Base-by-base conservation (phyloP, 2,113 vertebrate genomes). In the Cebus imitator region DNA sequence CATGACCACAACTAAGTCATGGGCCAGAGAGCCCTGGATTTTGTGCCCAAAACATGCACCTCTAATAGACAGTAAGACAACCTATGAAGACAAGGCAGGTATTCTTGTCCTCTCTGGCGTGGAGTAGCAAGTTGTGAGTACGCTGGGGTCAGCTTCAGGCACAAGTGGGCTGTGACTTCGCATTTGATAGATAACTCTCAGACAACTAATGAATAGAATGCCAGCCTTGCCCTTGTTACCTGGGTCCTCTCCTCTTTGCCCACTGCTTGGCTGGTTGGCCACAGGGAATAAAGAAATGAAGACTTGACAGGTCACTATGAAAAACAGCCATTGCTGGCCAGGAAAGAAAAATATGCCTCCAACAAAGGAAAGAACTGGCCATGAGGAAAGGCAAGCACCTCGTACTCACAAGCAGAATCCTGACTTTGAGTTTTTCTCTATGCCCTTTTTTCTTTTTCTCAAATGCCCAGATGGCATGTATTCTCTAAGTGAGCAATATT, bases 401-500 rank as follows among this genome's bases (percentile, higher is more conserved):
- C 61, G 70, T 48, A 91, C 64, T 75, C 70, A 20, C 57, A 43
- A 64, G 80, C 64, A 2, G 32, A 90, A 90, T 8, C 75, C 57
- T 2, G 80, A 40, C 84, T 93, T 79, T 97, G 83, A 97, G 93
- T 96, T 82, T 72, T 25, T 80, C 84, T 57, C 70, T 55, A 25
- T 12, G 40, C 70, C 70, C 48, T 64, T 64, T 80, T 78, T 40
- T 64, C 87, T 93, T 97, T 95, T 87, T 45, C 91, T 96, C 90
- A 85, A 95, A 94, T 17, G 35, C 97, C 84, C 95, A 97, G 92
- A 93, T 85, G 95, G 93, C 66, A 6, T 37, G 84, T 82, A 68
- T 52, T 93, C 96, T 95, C 70, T 97, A 96, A 97, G 93, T 92
- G 96, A 97, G 92, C 95, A 94, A 57, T 86, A 90, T 96, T 94